Percentiles rank a stretch among this genome's conserved stretches.
Conservation (phyloP, 1,140 invertebrate genomes). For the Drosophila kanapiae region DNA sequence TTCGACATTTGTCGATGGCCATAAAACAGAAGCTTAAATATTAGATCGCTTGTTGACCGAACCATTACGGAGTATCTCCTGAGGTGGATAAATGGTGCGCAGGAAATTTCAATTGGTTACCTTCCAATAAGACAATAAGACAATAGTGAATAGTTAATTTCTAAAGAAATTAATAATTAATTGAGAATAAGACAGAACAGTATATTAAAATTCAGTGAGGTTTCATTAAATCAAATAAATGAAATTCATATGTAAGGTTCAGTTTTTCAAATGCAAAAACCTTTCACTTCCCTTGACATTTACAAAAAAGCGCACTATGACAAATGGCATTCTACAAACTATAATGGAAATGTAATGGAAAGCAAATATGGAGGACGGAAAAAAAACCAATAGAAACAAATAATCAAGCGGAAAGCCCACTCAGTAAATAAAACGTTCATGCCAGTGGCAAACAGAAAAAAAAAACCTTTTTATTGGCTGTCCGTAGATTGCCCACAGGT, state of each 20-base stretch:
- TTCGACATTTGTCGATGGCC: slow-evolving; percentile 45
- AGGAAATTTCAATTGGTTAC: slow-evolving; percentile 13
- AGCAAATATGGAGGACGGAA: slow-evolving; percentile 16
- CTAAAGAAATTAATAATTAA: no score
- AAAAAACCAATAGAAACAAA: slow-evolving; percentile 31
- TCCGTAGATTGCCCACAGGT: slow-evolving; percentile 21
- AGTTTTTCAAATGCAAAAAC: background rate
- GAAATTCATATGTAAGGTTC: background rate
- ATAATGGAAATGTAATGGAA: slow-evolving; percentile 39
- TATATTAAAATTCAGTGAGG: background rate
- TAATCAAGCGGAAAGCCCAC: slow-evolving; percentile 16
- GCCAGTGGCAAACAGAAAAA: slow-evolving; percentile 16
- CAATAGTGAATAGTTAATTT: no score
- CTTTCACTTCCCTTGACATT: background rate
- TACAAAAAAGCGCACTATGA: slow-evolving; percentile 1
- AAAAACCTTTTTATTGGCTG: slow-evolving; percentile 32
- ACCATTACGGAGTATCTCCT: slow-evolving; percentile 1
- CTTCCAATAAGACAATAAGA: background rate
- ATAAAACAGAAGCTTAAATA: slow-evolving; percentile 57
- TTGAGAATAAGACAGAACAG: no score
- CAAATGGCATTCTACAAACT: background rate
- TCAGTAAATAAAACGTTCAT: slow-evolving; percentile 27
- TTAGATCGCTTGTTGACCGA: slow-evolving; percentile 25
- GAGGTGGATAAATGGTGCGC: background rate
- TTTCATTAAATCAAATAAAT: background rate